Evolutionary conservation across 1,140 invertebrate genomes (phyloP).

Genomic region (Epicauta chinensis): DNA sequence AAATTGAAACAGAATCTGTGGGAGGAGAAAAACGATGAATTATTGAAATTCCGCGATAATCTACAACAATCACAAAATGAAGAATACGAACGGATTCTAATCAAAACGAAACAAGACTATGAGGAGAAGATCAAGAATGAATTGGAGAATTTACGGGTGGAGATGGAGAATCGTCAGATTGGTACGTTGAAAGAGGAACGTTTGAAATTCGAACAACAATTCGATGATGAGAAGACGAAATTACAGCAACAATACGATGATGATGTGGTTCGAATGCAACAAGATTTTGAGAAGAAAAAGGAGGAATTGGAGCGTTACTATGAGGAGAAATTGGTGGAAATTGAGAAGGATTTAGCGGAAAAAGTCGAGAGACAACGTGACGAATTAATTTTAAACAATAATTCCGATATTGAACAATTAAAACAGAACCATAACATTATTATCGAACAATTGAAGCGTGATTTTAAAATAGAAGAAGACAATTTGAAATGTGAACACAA

Average conservation of each 20-base stretch:
- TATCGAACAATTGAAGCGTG: conserved; percentile 52
- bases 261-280: conserved; percentile 43
- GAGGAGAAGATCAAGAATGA: conserved; percentile 40
- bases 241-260: conserved; percentile 43
- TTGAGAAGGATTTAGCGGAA: conserved; percentile 40
- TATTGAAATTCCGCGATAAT: conserved; percentile 40
- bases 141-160: conserved; percentile 42
- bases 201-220: conserved; percentile 41
- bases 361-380: conserved; percentile 45
- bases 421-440: conserved; percentile 47
- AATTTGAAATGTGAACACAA: conserved; percentile 53
- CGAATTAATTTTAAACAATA: conserved; percentile 46
- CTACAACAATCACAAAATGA: conserved; percentile 48
- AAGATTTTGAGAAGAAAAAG: conserved; percentile 44
- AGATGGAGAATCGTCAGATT: conserved; percentile 41
- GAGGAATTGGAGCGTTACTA: conserved; percentile 43
- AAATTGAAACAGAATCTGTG: conserved; percentile 36
- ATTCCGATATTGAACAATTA: conserved; percentile 45
- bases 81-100: conserved; percentile 49
- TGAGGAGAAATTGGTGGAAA: conserved; percentile 40
- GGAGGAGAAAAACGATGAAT: conserved; percentile 40
- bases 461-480: conserved; percentile 51
- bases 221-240: conserved; percentile 40
- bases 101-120: conserved; percentile 42
- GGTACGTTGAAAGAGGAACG: conserved; percentile 42